A percentile compares a stretch with the other conserved stretches of the same genome.
Conservation (phyloP, 2,113 vertebrate species). For the Willisornis vidua region DNA sequence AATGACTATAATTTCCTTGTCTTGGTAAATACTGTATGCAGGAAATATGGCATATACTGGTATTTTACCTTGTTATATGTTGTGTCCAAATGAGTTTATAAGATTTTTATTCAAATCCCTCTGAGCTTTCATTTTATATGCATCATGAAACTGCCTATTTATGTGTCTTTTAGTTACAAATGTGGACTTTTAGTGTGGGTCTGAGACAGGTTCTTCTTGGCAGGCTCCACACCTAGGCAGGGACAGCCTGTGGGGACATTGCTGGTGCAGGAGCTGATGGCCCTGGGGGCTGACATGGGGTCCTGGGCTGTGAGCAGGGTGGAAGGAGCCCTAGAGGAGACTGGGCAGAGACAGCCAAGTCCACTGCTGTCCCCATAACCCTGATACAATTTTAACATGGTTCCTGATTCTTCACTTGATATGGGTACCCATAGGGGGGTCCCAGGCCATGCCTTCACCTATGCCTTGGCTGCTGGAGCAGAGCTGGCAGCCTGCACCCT, state of each 20-base stretch:
- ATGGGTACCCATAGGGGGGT: neutral
- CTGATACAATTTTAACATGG: neutral
- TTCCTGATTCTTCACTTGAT: neutral
- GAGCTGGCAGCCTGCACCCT: neutral
- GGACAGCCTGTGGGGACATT: neutral
- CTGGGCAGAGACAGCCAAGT: neutral
- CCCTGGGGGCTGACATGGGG: neutral
- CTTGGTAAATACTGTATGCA: neutral
- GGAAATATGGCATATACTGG: neutral
- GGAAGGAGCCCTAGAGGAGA: neutral
- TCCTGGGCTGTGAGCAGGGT: neutral
- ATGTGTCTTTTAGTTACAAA: neutral
- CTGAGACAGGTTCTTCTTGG: neutral
- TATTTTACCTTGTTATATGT: neutral
- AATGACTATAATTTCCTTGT: neutral
- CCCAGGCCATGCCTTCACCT: neutral
- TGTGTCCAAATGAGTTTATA: neutral
- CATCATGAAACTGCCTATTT: neutral
- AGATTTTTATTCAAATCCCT: neutral
- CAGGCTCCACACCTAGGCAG: fast-evolving
- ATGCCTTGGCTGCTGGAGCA: neutral
- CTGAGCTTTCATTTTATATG: neutral
- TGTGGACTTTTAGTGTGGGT: neutral
- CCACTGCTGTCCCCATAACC: neutral
- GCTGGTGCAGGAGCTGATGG: neutral